These are phyloP conservation scores for Labeo catla DNA, from an alignment of 2,113 vertebrate species.

Conservation along the genomic window DNA sequence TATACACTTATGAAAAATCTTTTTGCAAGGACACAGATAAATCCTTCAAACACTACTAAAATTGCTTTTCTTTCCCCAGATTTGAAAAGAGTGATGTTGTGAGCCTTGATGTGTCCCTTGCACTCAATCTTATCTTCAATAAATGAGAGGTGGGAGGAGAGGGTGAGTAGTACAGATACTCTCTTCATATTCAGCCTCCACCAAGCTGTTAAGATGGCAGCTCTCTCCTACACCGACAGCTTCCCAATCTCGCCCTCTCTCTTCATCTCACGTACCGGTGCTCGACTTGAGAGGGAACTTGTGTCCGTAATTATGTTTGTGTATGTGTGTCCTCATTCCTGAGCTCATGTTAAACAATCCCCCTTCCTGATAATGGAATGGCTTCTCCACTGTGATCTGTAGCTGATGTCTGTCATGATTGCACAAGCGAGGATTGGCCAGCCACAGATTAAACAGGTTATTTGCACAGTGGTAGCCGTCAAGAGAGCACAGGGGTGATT, in stretches of 20 bases:
- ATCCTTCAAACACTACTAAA: conserved; percentile 11
- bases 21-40: conserved; percentile 33
- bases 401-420: conserved; percentile 12
- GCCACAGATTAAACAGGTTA: conserved; percentile 37
- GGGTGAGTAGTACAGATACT: conserved; percentile 44
- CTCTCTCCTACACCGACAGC: conserved; percentile 4
- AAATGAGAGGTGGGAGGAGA: conserved; percentile 47
- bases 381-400: conserved; percentile 14
- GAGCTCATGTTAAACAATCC: conserved; percentile 20
- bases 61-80: conserved; percentile 41
- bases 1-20: not conserved
- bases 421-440: conserved; percentile 24
- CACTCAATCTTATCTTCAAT: conserved; percentile 54
- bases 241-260: not conserved
- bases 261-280: not conserved
- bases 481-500: conserved; percentile 41
- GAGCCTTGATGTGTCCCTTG: conserved; percentile 41
- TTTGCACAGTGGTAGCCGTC: conserved; percentile 15
- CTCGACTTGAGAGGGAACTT: conserved; percentile 1
- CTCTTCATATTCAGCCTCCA: conserved; percentile 43
- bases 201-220: conserved; percentile 46
- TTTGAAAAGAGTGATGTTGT: conserved; percentile 13
- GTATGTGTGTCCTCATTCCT: conserved; percentile 4
- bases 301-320: conserved; percentile 11
- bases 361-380: conserved; percentile 16